Percentiles rank a stretch among this genome's conserved stretches.
These are phyloP conservation scores for Agrypnus murinus DNA, from an alignment of 2,888 invertebrate genomes.

Conservation along the genomic window DNA sequence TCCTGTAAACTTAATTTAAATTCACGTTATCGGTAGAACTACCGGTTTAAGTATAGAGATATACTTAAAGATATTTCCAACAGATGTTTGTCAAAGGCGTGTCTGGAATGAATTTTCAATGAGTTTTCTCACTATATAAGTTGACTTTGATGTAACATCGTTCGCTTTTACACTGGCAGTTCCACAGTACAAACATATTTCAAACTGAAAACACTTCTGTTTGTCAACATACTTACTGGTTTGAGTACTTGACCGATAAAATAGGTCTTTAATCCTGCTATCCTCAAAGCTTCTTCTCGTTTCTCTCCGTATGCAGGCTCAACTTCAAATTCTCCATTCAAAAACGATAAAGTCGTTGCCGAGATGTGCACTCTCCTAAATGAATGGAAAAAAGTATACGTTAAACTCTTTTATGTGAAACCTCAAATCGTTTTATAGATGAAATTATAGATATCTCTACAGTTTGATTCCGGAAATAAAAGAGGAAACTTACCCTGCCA, in stretches of 20 bases:
- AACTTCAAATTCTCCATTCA: conserved; percentile 94
- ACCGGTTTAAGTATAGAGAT: too few relatives aligned
- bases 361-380: conserved; percentile 93
- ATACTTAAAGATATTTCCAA: too few relatives aligned
- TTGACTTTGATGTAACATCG: background rate
- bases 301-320: conserved; percentile 93
- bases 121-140: too few relatives aligned
- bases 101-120: too few relatives aligned
- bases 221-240: conserved; percentile 76
- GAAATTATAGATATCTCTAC: too few relatives aligned
- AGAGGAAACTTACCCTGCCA: conserved; percentile 84
- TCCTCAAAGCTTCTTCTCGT: conserved; percentile 91
- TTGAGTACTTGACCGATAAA: conserved; percentile 91
- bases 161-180: background rate
- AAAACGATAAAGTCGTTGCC: conserved; percentile 89
- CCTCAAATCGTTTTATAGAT: too few relatives aligned
- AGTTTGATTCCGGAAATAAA: too few relatives aligned
- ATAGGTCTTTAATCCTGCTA: conserved; percentile 92
- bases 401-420: too few relatives aligned
- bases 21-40: too few relatives aligned
- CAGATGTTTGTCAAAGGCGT: too few relatives aligned
- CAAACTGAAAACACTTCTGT: conserved; percentile 19
- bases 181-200: conserved; percentile 8
- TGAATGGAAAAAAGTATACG: background rate
- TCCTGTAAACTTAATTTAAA: too few relatives aligned